phyloP scores from a whole-genome alignment of 2,888 invertebrate species.

The Drosophila mettleri region DNA sequence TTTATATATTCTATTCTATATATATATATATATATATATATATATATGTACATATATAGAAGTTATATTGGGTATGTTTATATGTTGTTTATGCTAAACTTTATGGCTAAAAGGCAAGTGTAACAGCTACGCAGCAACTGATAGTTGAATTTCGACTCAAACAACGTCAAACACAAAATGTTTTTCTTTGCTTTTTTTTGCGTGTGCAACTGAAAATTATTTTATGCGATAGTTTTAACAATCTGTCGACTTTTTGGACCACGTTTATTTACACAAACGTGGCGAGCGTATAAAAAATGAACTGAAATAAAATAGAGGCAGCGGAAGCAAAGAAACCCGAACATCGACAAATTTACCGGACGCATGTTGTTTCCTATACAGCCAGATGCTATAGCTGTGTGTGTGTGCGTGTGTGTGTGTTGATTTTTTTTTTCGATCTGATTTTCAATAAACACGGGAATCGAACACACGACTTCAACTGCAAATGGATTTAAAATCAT shows the following conservation, averaged over 20 bases:
- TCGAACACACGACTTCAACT: slow-evolving; percentile 9
- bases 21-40: neutral
- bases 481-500: slow-evolving; percentile 38
- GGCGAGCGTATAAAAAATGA: slow-evolving; percentile 1
- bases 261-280: slow-evolving; percentile 50
- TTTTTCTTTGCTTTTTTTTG: neutral
- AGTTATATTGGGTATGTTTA: neutral
- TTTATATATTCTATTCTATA: too few relatives aligned
- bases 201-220: slow-evolving; percentile 55
- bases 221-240: slow-evolving; percentile 65
- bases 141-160: neutral
- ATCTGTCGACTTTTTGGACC: slow-evolving; percentile 44
- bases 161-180: slow-evolving; percentile 3
- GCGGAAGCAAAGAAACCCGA: slow-evolving; percentile 53
- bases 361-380: slow-evolving; percentile 39
- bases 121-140: neutral
- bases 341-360: slow-evolving; percentile 63
- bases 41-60: neutral
- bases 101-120: neutral
- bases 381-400: slow-evolving; percentile 1
- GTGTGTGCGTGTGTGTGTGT: neutral
- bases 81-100: neutral
- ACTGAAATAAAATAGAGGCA: slow-evolving; percentile 16
- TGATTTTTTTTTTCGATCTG: slow-evolving; percentile 22
- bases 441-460: slow-evolving; percentile 57